Conservation (phyloP, 2,888 invertebrate genomes). For the Microdon myrmicae region DNA sequence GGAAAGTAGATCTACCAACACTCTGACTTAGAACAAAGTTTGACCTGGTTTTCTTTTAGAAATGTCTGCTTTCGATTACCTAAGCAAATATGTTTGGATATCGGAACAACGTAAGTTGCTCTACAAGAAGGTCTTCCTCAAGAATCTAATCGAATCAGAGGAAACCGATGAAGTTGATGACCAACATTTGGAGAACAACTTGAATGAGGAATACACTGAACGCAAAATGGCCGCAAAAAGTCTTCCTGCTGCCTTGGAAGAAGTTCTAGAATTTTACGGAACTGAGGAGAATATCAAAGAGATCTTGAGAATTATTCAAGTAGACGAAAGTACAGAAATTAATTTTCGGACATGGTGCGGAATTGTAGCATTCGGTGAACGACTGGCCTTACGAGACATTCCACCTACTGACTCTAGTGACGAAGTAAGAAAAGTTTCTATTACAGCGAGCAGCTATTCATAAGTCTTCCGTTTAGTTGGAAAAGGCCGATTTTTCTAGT, state of each 20-base stretch:
- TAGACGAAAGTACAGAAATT: conserved; percentile 60
- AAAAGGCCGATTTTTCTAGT: conserved; percentile 76
- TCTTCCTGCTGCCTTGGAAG: conserved; percentile 64
- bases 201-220: conserved; percentile 56
- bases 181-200: conserved; percentile 5
- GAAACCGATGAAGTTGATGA: conserved; percentile 58
- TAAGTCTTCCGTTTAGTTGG: conserved; percentile 68
- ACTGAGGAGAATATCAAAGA: conserved; percentile 60
- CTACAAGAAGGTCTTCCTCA: conserved; percentile 70
- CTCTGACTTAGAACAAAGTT: background rate
- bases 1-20: conserved; percentile 60
- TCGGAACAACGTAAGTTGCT: conserved; percentile 70
- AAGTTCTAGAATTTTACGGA: conserved; percentile 66
- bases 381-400: conserved; percentile 66
- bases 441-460: background rate
- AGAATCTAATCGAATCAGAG: conserved; percentile 60
- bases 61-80: conserved; percentile 77
- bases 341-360: conserved; percentile 84
- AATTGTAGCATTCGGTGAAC: conserved; percentile 79
- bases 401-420: conserved; percentile 75
- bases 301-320: conserved; percentile 57
- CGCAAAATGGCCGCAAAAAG: conserved; percentile 59
- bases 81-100: conserved; percentile 74
- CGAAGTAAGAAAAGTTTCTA: conserved; percentile 68
- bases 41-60: conserved; percentile 64